These are phyloP conservation scores for Griposia aprilina DNA, from an alignment of 2,888 invertebrate genomes.

Conservation along the genomic window DNA sequence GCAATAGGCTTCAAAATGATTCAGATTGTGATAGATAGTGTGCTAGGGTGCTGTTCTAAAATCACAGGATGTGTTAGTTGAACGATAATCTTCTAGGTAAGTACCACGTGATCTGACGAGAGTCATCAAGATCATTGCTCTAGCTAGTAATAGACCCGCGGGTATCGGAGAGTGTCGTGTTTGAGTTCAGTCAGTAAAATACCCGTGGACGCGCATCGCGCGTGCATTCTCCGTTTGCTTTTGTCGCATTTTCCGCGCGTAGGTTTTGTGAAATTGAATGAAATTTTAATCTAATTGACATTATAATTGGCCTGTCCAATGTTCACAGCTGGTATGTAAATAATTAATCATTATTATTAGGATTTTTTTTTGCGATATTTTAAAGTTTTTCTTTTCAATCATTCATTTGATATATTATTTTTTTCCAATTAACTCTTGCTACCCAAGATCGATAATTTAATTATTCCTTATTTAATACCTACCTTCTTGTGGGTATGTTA, in stretches of 20 bases:
- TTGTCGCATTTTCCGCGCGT: conserved; percentile 5
- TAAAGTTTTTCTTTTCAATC: background rate
- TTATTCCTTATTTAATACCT: no score
- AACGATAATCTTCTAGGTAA: conserved; percentile 33
- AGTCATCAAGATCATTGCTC: conserved; percentile 44
- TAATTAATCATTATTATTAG: no score
- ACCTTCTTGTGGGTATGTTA: no score
- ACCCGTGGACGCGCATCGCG: conserved; percentile 36
- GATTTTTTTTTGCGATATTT: no score
- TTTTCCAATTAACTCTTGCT: background rate
- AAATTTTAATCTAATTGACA: background rate
- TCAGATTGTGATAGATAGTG: no score
- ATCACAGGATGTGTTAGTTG: conserved; percentile 57
- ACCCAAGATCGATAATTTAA: background rate
- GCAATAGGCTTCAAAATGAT: no score
- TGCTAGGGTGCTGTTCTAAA: conserved; percentile 8
- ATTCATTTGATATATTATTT: background rate
- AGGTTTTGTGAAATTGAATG: conserved; percentile 1
- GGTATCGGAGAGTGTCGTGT: background rate
- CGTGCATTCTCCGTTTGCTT: conserved; percentile 23
- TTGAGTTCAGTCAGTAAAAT: conserved; percentile 34
- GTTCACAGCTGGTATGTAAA: conserved; percentile 10
- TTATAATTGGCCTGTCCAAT: background rate
- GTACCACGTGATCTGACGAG: conserved; percentile 30
- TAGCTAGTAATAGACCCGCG: background rate